Base-by-base conservation (phyloP, 1,140 invertebrate species). In the Mercenaria mercenaria region DNA sequence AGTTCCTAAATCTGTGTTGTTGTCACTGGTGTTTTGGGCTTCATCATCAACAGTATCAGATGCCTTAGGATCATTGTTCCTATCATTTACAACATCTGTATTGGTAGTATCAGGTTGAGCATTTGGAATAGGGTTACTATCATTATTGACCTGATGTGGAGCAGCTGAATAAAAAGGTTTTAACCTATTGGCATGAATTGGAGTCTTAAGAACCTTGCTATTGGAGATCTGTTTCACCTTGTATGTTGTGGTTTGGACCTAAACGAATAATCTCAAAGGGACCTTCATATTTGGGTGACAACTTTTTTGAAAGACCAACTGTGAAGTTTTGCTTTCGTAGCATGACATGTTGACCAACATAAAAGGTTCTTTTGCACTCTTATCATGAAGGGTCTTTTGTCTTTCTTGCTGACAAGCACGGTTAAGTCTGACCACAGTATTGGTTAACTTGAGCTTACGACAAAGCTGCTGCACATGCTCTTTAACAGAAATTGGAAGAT, bases 361-460 rank as follows among this genome's bases (percentile, higher is more conserved):
- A 29, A 56, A 47, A 64, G 89, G 32, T 39, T 26, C 37, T 41
- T 52, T 34, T 39, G 82, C 34, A 3, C 29, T 80, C 41, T 50
- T 79, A 52, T 85, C 81, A 81, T 85, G 69, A 8, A 50, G 32
- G 52, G 56, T 8, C 43, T 90, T 85, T 34, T 86, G 50, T n/a
- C 52, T 18, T 59, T 23, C 15, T 59, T 59, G 10, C 20, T 61
- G 39, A 10, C 82, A 41, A 26, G 59, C 29, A 41, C 76, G 77
- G 59, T 92, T 91, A 20, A 89, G 43, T 23, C 69, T 15, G 32
- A 86, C 86, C 23, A 91, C 82, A 29, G 43, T 67, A 15, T 90
- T 79, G 1, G 32, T 43, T 4, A 88, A n/a, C 52, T 89, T 67
- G 18, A 92, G n/a, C 32, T 88, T 81, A 29, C 85, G 69, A 64